Evolutionary conservation across 1,140 invertebrate genomes (phyloP).

Genomic region (Melipona quadrifasciata): DNA sequence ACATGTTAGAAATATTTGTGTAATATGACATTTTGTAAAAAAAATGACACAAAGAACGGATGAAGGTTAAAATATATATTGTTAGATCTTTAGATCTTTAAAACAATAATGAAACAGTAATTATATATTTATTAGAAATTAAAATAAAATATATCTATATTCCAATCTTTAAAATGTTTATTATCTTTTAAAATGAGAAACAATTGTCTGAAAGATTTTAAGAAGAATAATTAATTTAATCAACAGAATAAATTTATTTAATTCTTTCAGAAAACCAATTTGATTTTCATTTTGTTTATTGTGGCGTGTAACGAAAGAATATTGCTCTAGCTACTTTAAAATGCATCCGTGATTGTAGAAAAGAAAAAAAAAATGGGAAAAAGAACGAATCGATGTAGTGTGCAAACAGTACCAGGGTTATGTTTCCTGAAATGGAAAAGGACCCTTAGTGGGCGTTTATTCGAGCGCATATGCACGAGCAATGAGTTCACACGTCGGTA

Average conservation of each 20-base stretch:
- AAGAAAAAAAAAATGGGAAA: conserved; percentile 59
- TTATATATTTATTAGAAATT: too few species aligned
- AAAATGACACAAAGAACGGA: too few species aligned
- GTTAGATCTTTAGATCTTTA: too few species aligned
- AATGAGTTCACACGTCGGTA: conserved; percentile 57
- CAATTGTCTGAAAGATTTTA: not conserved
- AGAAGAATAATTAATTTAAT: too few species aligned
- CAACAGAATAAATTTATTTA: not conserved
- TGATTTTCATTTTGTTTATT: not conserved
- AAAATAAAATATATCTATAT: too few species aligned
- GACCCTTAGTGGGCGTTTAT: conserved; percentile 72
- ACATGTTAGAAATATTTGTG: too few species aligned
- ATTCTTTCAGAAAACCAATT: not conserved
- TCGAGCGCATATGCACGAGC: conserved; percentile 65
- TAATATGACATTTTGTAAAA: too few species aligned
- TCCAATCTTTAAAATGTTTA: too few species aligned
- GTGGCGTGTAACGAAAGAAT: not conserved
- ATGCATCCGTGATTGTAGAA: conserved; percentile 41
- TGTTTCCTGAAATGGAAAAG: conserved; percentile 79
- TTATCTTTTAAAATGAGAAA: too few species aligned
- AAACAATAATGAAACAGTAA: too few species aligned
- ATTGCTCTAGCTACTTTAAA: conserved; percentile 49
- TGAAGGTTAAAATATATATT: too few species aligned
- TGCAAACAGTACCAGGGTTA: conserved; percentile 70
- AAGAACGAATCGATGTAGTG: conserved; percentile 72